Percentiles rank a stretch among this genome's conserved stretches.
These are phyloP conservation scores for Tonatia bakeri DNA, from an alignment of 2,113 vertebrate genomes.

Conservation along the genomic window DNA sequence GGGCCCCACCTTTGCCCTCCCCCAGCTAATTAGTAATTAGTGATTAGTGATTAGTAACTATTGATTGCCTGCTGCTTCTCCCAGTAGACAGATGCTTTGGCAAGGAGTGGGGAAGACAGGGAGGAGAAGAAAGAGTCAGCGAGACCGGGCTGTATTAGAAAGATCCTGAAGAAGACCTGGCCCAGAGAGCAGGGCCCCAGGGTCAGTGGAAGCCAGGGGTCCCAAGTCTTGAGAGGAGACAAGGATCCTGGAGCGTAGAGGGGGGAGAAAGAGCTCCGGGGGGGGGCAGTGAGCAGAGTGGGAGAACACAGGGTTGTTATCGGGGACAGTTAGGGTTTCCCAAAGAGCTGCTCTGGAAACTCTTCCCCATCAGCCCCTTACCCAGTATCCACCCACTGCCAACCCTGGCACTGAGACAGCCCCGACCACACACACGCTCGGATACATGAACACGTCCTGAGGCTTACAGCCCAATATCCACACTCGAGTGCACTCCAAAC, in stretches of 20 bases:
- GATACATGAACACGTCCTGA: not conserved
- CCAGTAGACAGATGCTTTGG: conserved; percentile 54
- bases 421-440: not conserved
- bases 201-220: not conserved
- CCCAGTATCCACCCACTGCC: not conserved
- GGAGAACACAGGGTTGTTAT: not conserved
- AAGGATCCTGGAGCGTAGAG: not conserved
- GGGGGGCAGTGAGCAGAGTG: not conserved
- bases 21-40: conserved; percentile 75
- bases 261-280: not conserved
- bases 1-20: conserved; percentile 34
- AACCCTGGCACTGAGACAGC: not conserved
- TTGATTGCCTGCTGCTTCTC: conserved; percentile 70
- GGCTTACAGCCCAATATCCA: not conserved
- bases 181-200: not conserved
- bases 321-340: not conserved
- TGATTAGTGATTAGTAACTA: conserved; percentile 77
- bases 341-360: not conserved
- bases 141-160: not conserved
- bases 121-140: not conserved
- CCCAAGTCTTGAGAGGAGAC: not conserved
- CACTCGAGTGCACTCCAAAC: not conserved
- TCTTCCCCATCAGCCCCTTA: not conserved
- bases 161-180: not conserved
- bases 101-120: not conserved